Percentiles rank a stretch among this genome's conserved stretches.
phyloP scores from a whole-genome alignment of 2,888 invertebrate genomes.

The Odontocolon sp. region DNA sequence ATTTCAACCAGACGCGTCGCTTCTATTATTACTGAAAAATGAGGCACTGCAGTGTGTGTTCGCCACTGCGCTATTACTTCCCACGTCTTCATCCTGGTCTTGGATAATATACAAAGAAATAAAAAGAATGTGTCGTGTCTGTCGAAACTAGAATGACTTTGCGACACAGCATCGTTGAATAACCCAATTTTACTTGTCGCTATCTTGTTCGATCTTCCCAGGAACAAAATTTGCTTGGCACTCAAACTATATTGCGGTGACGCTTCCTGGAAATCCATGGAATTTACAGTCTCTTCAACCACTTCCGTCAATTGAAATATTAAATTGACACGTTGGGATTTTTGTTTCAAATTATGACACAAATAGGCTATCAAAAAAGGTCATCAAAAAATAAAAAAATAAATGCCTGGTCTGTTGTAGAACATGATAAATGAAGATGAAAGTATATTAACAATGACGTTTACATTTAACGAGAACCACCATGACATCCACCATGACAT shows the following conservation, averaged over 20 bases:
- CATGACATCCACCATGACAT: too few relatives aligned
- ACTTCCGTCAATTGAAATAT: neutral
- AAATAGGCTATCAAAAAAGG: too few relatives aligned
- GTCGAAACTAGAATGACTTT: slow-evolving; percentile 23
- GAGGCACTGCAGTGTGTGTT: slow-evolving; percentile 10
- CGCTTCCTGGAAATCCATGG: neutral
- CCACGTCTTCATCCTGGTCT: slow-evolving; percentile 18
- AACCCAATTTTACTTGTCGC: slow-evolving; percentile 23
- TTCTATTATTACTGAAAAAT: slow-evolving; percentile 50
- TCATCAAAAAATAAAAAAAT: too few relatives aligned
- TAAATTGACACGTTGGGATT: neutral
- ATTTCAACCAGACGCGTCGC: slow-evolving; percentile 44
- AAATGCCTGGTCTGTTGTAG: too few relatives aligned
- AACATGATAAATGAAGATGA: too few relatives aligned
- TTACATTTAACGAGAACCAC: too few relatives aligned
- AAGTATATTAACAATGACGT: too few relatives aligned
- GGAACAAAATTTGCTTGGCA: neutral
- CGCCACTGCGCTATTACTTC: slow-evolving; percentile 17
- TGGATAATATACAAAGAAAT: neutral
- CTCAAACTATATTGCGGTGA: neutral
- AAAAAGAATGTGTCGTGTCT: neutral
- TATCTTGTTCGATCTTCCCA: neutral
- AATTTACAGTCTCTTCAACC: neutral
- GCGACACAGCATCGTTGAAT: neutral
- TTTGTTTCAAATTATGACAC: neutral